Conservation (phyloP, 2,113 vertebrate species). For the Toxotes jaculatrix region DNA sequence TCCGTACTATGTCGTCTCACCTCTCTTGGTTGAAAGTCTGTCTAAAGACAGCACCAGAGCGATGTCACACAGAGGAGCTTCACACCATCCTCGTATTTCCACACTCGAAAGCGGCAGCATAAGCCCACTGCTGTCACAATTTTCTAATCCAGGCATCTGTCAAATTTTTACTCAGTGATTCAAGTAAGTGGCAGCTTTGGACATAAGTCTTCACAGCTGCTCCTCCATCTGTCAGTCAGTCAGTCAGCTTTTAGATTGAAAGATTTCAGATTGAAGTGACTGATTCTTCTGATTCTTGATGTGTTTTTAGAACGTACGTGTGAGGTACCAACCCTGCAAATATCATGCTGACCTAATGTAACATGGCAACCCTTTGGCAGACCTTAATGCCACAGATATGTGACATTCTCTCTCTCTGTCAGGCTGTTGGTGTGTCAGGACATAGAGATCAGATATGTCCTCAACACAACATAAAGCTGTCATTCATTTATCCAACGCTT, state of each 20-base stretch:
- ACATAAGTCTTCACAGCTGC: not conserved
- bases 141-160: not conserved
- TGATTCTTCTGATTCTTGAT: not conserved
- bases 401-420: not conserved
- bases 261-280: not conserved
- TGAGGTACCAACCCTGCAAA: not conserved
- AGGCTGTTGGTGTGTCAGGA: constrained; percentile 28
- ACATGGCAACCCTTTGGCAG: constrained; percentile 5
- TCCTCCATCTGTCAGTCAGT: not conserved
- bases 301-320: not conserved
- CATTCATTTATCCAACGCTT: constrained; percentile 46
- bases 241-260: not conserved
- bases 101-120: constrained; percentile 28
- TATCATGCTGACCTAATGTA: constrained; percentile 3
- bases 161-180: constrained; percentile 13
- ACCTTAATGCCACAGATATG: not conserved
- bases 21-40: not conserved
- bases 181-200: constrained; percentile 13
- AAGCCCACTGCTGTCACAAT: not conserved
- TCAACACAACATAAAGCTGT: constrained; percentile 57
- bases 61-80: not conserved
- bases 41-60: not conserved
- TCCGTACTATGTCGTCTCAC: not conserved
- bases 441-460: constrained; percentile 2
- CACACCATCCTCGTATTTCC: constrained; percentile 27